A percentile compares a stretch with the other conserved stretches of the same genome.
phyloP scores from a whole-genome alignment of 2,797 vertebrate genomes.

The Hyperoplus lanceolatus region DNA sequence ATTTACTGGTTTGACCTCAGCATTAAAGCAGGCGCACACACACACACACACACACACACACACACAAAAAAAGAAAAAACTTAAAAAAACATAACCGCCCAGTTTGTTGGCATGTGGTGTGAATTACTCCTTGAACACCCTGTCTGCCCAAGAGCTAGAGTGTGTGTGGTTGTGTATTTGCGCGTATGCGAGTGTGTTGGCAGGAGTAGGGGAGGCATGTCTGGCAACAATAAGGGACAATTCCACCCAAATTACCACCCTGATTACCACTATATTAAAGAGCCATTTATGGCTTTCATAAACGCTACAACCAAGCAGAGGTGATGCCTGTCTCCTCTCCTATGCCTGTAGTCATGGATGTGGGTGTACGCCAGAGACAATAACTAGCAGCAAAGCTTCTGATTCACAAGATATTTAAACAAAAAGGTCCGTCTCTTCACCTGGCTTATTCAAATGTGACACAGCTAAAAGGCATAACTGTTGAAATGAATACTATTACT shows the following conservation, averaged over 20 bases:
- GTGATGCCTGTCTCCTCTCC: conserved; percentile 83
- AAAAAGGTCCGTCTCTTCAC: neutral
- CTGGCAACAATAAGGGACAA: conserved; percentile 89
- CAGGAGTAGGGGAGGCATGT: conserved; percentile 78
- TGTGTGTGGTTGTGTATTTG: conserved; percentile 55
- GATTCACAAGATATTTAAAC: conserved; percentile 18
- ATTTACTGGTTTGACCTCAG: conserved; percentile 84
- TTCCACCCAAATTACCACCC: conserved; percentile 86
- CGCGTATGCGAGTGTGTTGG: conserved; percentile 74
- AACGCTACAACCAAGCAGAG: conserved; percentile 80
- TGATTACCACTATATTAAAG: conserved; percentile 89
- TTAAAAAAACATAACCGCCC: conserved; percentile 78
- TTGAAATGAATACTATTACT: neutral
- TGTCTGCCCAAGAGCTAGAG: conserved; percentile 73
- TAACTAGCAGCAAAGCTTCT: conserved; percentile 12
- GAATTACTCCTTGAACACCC: conserved; percentile 85
- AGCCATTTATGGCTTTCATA: conserved; percentile 87
- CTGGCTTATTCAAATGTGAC: conserved; percentile 9
- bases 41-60: conserved; percentile 53
- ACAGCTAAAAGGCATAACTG: conserved; percentile 8
- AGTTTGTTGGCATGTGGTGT: conserved; percentile 86
- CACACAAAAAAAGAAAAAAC: conserved; percentile 59
- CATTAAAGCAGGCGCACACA: conserved; percentile 72
- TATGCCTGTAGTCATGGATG: conserved; percentile 56
- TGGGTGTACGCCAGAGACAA: conserved; percentile 31